Base-by-base conservation (phyloP, 1,140 invertebrate species). In the Stenopsyche tienmushanensis region DNA sequence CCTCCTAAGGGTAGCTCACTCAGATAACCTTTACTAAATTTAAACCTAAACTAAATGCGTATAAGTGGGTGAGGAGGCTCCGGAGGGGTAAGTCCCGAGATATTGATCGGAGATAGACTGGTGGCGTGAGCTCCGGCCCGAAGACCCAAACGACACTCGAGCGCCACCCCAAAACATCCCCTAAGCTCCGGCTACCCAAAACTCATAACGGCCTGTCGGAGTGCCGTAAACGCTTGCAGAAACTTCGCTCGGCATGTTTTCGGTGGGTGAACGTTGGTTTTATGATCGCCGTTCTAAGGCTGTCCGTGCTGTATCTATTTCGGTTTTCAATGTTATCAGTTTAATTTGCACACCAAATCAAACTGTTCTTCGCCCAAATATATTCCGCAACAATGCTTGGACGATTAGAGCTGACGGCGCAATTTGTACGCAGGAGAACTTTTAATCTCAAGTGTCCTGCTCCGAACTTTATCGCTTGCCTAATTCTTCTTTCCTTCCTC, bases 31-130 rank as follows among this genome's bases (percentile, higher is more conserved):
- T 62, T 52, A 62, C 25, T 62, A 62, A 62, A 62, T 62, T 52
- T 62, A 52, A 52, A 62, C 47, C 49, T 62, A 62, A 53, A 52
- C 45, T 47, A 26, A 53, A 53, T 53, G 50, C 50, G 24, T 53
- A 26, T 53, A 53, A 53, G 26, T 57, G 53, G 53, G 34, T 26
- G 53, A 34, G 3, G 34, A 21, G 26, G n/a, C n/a, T n/a, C n/a
- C n/a, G 9, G 18, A 52, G 10, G 45, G n/a, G 26, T 21, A 9
- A n/a, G 13, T 23, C 53, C 18, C 26, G 39, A 65, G 63, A 65
- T 65, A 65, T 65, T 65, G 63, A 65, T 65, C 63, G 63, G 42
- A 65, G 63, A 65, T 65, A 65, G 63, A 41, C 39, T 60, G 41
- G 39, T 45, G 26, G 34, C 41, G 20, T 18, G 23, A 34, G 34